A percentile compares a stretch with the other conserved stretches of the same genome.
Conservation (phyloP, 2,888 invertebrate species). For the Acronicta psi region DNA sequence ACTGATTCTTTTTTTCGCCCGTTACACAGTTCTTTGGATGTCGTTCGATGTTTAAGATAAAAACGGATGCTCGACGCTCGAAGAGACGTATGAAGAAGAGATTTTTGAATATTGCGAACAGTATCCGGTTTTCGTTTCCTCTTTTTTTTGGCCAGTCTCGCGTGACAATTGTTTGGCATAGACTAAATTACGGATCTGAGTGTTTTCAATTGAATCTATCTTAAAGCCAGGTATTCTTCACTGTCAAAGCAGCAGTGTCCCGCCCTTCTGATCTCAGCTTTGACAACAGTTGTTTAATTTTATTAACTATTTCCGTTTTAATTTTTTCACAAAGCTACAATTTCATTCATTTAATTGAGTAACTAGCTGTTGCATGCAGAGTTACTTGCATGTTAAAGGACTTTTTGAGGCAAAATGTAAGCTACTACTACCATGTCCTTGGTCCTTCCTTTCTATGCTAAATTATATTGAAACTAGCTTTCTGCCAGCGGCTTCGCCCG, state of each 20-base stretch:
- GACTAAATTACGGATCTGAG: slow-evolving; percentile 31
- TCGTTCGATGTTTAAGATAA: slow-evolving; percentile 56
- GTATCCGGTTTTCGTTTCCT: slow-evolving; percentile 70
- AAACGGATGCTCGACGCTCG: slow-evolving; percentile 58
- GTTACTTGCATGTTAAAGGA: no score
- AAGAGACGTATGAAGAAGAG: slow-evolving; percentile 64
- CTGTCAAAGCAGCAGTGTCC: background rate
- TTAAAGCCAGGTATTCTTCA: slow-evolving; percentile 1
- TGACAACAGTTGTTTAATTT: background rate
- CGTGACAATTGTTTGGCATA: slow-evolving; percentile 20
- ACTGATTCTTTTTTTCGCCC: slow-evolving; percentile 66
- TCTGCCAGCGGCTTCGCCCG: no score
- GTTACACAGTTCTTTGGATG: slow-evolving; percentile 57
- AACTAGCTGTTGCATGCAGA: no score
- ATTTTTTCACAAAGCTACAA: background rate
- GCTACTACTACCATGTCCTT: no score
- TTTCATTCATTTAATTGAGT: no score
- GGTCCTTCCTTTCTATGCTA: no score
- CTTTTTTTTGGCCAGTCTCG: slow-evolving; percentile 47
- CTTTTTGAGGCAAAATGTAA: no score
- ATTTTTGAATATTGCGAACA: slow-evolving; percentile 75
- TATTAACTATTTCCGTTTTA: background rate
- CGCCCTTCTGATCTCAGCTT: slow-evolving; percentile 1
- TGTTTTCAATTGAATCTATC: slow-evolving; percentile 22
- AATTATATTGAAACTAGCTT: no score